Evolutionary conservation across 1,140 invertebrate genomes (phyloP), one percentile per base, ranked within the genome.

Genomic region (Panulirus ornatus): DNA sequence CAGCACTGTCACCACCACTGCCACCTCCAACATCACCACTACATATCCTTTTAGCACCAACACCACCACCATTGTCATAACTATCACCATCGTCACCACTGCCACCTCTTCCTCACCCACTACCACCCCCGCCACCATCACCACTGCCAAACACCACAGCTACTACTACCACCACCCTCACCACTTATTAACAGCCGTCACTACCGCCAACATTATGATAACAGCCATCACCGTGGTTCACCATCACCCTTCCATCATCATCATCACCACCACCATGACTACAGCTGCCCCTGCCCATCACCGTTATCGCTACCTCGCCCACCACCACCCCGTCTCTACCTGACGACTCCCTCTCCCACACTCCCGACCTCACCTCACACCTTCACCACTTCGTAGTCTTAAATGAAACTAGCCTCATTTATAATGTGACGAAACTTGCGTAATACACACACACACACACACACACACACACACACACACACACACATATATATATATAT

Each of bases 141-240:
- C 73, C 44, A 76, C 73, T 42, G 42, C 34, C 27, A 76, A 40
- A n/a, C n/a, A n/a, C n/a, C 66, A 22, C 66, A 30, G 36, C 63
- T 70, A 70, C 63, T 8, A 73, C 73, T 40, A 76, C 19, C 42
- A 38, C 73, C 42, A 76, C 73, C 40, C 38, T 36, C 42, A 76
- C 73, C 38, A 76, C 16, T 58, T 14, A 14, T 22, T 22, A 2
- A 76, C 73, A 22, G 27, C 38, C 19, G 42, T 1, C 36, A 76
- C 73, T 34, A 76, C 73, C 30, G 42, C 34, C 27, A 76, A 40
- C 44, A 76, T 6, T 76, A 42, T 38, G 0, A 40, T 38, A 22
- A 14, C 40, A 42, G 42, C 16, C 36, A 44, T 42, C 36, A 38
- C 30, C 1, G 11, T 58, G 19, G 3, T 40, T 34, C 36, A 66